These are phyloP conservation scores for Danionella dracula DNA, from an alignment of 2,797 vertebrate genomes.

Conservation along the genomic window DNA sequence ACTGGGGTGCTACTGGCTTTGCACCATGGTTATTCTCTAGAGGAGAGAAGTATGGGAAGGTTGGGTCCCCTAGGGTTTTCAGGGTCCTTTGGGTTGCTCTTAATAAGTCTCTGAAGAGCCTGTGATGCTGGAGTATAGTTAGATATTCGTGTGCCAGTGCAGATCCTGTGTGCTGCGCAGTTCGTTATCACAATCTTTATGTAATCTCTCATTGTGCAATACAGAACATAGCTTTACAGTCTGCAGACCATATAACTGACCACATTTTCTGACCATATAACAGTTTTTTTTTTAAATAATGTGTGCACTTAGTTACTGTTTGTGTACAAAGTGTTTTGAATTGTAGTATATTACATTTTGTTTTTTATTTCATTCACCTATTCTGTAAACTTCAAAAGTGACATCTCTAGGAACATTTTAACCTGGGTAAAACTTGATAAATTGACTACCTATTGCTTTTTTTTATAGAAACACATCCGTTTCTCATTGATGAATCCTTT, in stretches of 20 bases:
- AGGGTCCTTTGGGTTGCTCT: slow-evolving; percentile 23
- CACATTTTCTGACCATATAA: too few relatives aligned
- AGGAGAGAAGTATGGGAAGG: slow-evolving; percentile 41
- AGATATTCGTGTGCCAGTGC: slow-evolving; percentile 5
- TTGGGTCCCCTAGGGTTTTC: slow-evolving; percentile 31
- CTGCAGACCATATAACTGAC: too few relatives aligned
- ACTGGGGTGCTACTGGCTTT: slow-evolving; percentile 41
- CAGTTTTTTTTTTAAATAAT: too few relatives aligned
- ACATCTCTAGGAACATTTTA: too few relatives aligned
- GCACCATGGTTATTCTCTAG: slow-evolving; percentile 30
- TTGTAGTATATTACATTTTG: too few relatives aligned
- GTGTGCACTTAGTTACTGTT: too few relatives aligned
- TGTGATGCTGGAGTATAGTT: slow-evolving; percentile 27
- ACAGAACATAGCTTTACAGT: background rate
- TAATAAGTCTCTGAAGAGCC: slow-evolving; percentile 38
- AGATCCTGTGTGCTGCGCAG: slow-evolving; percentile 7
- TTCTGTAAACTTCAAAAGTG: too few relatives aligned
- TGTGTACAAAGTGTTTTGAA: too few relatives aligned
- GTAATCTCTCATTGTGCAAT: background rate
- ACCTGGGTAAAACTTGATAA: too few relatives aligned
- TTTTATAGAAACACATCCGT: too few relatives aligned
- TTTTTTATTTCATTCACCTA: too few relatives aligned
- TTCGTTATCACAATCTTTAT: background rate
- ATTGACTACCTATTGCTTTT: too few relatives aligned
- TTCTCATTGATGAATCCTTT: background rate